Evolutionary conservation across 2,888 invertebrate genomes (phyloP).

Genomic region (Holacanthella duospinosa): DNA sequence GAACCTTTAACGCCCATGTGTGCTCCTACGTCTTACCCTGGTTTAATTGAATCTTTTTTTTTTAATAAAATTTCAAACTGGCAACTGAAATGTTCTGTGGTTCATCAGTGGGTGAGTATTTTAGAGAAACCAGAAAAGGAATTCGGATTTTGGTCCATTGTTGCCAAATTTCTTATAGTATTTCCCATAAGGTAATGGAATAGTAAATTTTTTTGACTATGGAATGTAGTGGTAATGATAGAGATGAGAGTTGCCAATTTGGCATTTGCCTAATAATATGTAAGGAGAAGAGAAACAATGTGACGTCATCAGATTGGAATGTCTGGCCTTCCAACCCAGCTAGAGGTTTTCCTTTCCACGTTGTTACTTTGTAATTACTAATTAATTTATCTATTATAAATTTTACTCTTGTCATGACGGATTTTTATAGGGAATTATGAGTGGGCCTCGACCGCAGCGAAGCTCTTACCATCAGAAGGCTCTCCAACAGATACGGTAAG

Average conservation of each 20-base stretch:
- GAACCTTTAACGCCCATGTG: no score
- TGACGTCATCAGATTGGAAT: constrained; percentile 35
- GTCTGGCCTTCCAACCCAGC: constrained; percentile 20
- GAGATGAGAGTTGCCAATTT: background rate
- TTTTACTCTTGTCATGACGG: constrained; percentile 4
- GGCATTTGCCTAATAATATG: background rate
- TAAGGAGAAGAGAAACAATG: background rate
- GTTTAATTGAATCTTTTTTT: no score
- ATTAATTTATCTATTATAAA: background rate
- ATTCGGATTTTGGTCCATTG: background rate
- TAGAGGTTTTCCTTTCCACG: constrained; percentile 8
- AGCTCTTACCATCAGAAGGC: constrained; percentile 35
- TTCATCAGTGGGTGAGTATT: no score
- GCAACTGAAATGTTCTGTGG: background rate
- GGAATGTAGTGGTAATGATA: background rate
- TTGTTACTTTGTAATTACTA: constrained; percentile 10
- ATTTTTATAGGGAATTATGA: constrained; percentile 14
- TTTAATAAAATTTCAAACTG: no score
- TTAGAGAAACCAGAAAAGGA: no score
- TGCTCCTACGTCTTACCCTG: no score
- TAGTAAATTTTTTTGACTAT: background rate
- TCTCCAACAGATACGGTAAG: constrained; percentile 32
- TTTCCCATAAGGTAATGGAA: no score
- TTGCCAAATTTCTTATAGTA: background rate
- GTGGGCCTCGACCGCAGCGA: constrained; percentile 21